These are phyloP conservation scores for Gavialis gangeticus DNA, from an alignment of 2,113 vertebrate species.

Conservation along the genomic window DNA sequence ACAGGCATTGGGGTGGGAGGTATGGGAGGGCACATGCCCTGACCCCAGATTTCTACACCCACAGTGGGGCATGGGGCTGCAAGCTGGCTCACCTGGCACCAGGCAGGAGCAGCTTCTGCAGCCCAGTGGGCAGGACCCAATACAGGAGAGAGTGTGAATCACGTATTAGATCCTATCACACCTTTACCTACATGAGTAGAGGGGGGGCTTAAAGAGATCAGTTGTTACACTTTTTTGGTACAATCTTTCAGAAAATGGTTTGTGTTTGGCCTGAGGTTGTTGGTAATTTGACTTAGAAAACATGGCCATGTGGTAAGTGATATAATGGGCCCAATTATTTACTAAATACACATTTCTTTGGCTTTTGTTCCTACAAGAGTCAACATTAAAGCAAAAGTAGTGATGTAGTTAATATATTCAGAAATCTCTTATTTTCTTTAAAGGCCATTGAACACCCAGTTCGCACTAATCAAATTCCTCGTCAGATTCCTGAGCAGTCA, in stretches of 20 bases:
- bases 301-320: background rate
- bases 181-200: background rate
- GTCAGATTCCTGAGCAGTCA: conserved; percentile 97
- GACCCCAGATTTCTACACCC: too few relatives aligned
- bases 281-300: background rate
- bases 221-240: background rate
- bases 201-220: background rate
- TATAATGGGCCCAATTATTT: background rate
- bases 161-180: too few relatives aligned
- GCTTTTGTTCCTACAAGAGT: background rate
- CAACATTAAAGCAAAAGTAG: conserved; percentile 1
- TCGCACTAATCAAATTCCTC: conserved; percentile 97
- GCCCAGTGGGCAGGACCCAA: too few relatives aligned
- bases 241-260: background rate
- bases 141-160: too few relatives aligned
- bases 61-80: too few relatives aligned
- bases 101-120: too few relatives aligned
- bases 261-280: background rate
- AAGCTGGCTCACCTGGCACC: too few relatives aligned
- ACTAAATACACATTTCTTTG: conserved; percentile 28
- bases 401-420: conserved; percentile 18
- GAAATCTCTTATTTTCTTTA: background rate
- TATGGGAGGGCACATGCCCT: too few relatives aligned
- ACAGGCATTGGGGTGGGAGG: too few relatives aligned
- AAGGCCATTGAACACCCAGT: conserved; percentile 98